phyloP scores from a whole-genome alignment of 2,113 vertebrate genomes.

The Ginglymostoma cirratum region DNA sequence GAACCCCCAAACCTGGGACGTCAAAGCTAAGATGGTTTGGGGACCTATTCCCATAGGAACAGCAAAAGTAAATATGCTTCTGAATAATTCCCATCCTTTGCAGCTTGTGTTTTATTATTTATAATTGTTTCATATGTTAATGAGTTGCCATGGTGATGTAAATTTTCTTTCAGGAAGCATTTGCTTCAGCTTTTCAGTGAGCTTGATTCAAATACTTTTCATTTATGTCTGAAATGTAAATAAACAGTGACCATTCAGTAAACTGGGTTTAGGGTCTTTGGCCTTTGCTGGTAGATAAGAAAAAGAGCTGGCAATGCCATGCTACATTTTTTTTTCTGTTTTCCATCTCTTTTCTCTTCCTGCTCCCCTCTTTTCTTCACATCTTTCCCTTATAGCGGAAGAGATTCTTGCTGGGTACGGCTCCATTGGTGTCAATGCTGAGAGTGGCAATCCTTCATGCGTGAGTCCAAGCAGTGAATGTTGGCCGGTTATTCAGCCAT shows the following conservation, averaged over 20 bases:
- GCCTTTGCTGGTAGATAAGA: too few species aligned
- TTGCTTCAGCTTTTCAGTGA: neutral
- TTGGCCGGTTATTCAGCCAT: neutral
- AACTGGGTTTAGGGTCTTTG: neutral
- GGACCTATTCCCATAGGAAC: neutral
- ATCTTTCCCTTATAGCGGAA: neutral
- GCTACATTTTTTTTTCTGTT: accelerated
- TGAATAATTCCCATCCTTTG: conserved; percentile 29
- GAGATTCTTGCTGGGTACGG: neutral
- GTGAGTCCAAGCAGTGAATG: neutral
- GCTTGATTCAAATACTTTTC: conserved; percentile 22
- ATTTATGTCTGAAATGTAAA: neutral
- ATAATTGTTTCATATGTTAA: conserved; percentile 36
- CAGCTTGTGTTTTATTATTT: conserved; percentile 31
- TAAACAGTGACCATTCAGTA: conserved; percentile 4
- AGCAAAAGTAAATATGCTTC: conserved; percentile 26
- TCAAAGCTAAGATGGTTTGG: neutral
- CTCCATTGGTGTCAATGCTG: neutral
- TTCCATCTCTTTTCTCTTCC: too few species aligned
- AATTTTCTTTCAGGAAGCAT: conserved; percentile 22
- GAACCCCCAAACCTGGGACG: neutral
- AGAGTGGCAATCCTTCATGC: neutral
- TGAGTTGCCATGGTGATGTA: conserved; percentile 11
- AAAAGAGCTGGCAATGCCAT: neutral
- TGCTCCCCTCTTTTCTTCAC: neutral